Evolutionary conservation across 2,888 invertebrate genomes (phyloP), one percentile per base, ranked within the genome.

Genomic region (Acanthosepion lycidas): DNA sequence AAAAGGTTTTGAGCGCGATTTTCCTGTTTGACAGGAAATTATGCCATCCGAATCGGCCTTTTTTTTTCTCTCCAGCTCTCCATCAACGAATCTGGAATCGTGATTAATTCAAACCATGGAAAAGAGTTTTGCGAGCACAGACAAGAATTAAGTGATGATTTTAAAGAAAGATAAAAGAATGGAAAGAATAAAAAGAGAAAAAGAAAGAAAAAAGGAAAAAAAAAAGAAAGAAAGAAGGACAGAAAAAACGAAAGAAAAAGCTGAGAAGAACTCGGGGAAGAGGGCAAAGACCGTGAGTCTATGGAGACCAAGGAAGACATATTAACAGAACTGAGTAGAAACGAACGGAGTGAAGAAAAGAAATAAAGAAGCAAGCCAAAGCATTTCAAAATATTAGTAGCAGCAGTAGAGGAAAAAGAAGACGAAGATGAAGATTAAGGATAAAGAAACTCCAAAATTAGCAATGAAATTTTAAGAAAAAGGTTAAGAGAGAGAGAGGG

Each of bases 1-100:
- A 78, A 78, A 78, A 78, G 78, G 78, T n/a, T 78, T 78, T n/a
- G 78, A 78, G 78, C 78, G 78, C 78, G n/a, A 78, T 78, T 78
- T 78, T 78, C 78, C 78, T 78, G 78, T 78, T 78, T 78, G n/a
- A n/a, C 78, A 78, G 78, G 78, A 78, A 78, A 78, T 78, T 78
- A 78, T 33, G 78, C 78, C n/a, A 78, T 78, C 78, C 12, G 78
- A 78, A 78, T n/a, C 78, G 78, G 78, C n/a, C 78, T 78, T 78
- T n/a, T 78, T 59, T 64, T 28, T 59, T 78, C 26, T 28, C 4
- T 64, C 26, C 26, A 8, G 26, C 64, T 64, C 64, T 26, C 64
- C 78, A 78, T 12, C 78, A 78, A 33, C n/a, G n/a, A 78, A 78
- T 78, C n/a, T n/a, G 1, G n/a, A 78, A n/a, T 78, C 78, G n/a